Conservation (phyloP, 2,888 invertebrate species). For the Drosophila fulvimacula region DNA sequence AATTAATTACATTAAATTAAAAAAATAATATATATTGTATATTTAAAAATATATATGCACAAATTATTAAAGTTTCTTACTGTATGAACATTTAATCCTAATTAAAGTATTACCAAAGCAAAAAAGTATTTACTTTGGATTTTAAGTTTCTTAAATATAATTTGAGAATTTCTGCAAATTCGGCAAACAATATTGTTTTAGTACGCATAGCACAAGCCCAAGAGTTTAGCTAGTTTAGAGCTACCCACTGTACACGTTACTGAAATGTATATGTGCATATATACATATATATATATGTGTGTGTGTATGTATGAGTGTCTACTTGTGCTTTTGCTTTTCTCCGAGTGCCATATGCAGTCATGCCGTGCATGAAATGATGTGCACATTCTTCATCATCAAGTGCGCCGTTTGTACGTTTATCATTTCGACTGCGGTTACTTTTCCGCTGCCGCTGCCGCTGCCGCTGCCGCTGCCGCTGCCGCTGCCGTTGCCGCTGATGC, state of each 20-base stretch:
- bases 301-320: background rate
- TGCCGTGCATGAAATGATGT: constrained; percentile 50
- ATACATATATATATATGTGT: background rate
- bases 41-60: too few species aligned
- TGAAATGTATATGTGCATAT: background rate
- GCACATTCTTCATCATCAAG: constrained; percentile 68
- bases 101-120: too few species aligned
- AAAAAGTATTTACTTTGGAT: too few species aligned
- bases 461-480: too few species aligned
- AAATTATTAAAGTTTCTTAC: too few species aligned
- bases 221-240: background rate
- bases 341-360: constrained; percentile 39
- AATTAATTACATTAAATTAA: too few species aligned
- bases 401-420: constrained; percentile 56
- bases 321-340: constrained; percentile 6
- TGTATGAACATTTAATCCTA: too few species aligned
- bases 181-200: background rate
- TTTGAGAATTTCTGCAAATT: too few species aligned
- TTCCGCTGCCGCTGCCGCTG: constrained; percentile 18
- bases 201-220: background rate
- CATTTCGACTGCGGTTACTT: constrained; percentile 62
- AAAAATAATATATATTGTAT: too few species aligned
- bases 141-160: too few species aligned
- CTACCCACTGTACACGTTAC: background rate
- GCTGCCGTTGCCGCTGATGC: too few species aligned